These are phyloP conservation scores for Delichon dasypus DNA, from an alignment of 2,797 vertebrate genomes.

Conservation along the genomic window DNA sequence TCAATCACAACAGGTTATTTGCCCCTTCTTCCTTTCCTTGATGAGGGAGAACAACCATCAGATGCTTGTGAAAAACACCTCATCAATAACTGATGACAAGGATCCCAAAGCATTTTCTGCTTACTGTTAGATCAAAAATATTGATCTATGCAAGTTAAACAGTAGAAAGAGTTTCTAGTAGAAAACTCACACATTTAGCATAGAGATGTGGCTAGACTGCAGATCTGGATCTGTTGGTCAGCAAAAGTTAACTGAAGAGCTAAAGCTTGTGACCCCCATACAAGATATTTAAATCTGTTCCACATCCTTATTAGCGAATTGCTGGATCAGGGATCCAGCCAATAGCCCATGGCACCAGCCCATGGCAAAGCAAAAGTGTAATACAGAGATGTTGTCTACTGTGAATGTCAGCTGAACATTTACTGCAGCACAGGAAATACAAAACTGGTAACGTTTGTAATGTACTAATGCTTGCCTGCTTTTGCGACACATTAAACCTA, in stretches of 20 bases:
- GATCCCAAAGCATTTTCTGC: background rate
- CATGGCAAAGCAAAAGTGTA: background rate
- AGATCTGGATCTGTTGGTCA: background rate
- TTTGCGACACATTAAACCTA: background rate
- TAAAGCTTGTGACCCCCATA: background rate
- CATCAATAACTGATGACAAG: background rate
- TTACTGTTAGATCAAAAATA: background rate
- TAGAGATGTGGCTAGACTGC: background rate
- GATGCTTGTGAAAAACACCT: background rate
- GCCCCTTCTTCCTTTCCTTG: background rate
- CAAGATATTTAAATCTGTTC: background rate
- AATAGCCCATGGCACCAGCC: background rate
- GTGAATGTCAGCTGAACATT: fast-evolving
- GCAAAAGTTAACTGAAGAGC: background rate
- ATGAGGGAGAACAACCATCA: background rate
- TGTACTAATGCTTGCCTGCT: background rate
- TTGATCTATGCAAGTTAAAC: background rate
- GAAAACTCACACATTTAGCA: background rate
- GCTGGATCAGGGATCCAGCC: background rate
- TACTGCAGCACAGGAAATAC: background rate
- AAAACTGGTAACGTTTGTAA: background rate
- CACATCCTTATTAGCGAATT: background rate
- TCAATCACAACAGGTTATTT: background rate
- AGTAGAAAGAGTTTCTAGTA: background rate
- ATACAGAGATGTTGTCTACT: background rate